Conservation (phyloP, 2,113 vertebrate genomes). For the Vireo altiloquus region DNA sequence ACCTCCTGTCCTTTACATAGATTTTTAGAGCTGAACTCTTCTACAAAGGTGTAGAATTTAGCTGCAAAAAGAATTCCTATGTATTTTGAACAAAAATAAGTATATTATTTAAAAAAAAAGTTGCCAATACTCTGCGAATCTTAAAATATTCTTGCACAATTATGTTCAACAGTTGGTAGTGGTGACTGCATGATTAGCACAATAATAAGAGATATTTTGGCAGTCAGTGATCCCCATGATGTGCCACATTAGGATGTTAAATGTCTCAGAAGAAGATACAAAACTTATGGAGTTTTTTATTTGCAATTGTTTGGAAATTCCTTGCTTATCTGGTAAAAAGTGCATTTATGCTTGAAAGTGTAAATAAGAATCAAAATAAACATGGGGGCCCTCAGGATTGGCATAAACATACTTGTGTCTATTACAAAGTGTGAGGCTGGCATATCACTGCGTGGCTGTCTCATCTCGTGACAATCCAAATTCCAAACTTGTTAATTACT, state of each 20-base stretch:
- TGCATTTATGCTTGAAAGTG: neutral
- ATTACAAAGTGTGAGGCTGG: neutral
- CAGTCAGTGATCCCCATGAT: neutral
- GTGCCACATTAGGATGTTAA: neutral
- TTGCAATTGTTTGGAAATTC: neutral
- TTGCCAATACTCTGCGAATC: neutral
- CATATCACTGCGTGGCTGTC: neutral
- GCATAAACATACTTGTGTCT: neutral
- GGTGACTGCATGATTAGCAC: neutral
- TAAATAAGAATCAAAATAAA: neutral
- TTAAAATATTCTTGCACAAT: neutral
- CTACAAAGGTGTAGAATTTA: neutral
- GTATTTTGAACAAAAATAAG: neutral
- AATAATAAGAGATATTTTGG: neutral
- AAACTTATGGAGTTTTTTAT: neutral
- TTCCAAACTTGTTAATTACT: neutral
- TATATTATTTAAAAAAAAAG: neutral
- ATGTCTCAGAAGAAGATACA: neutral
- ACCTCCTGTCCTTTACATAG: neutral
- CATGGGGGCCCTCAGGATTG: neutral
- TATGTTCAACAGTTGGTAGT: neutral
- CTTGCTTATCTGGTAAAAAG: neutral
- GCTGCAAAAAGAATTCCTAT: neutral
- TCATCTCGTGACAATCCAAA: neutral
- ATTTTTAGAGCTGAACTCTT: neutral